Percentiles rank a stretch among this genome's conserved stretches.
Evolutionary conservation across 2,888 invertebrate species (phyloP).

Genomic region (Julus scandinavius): DNA sequence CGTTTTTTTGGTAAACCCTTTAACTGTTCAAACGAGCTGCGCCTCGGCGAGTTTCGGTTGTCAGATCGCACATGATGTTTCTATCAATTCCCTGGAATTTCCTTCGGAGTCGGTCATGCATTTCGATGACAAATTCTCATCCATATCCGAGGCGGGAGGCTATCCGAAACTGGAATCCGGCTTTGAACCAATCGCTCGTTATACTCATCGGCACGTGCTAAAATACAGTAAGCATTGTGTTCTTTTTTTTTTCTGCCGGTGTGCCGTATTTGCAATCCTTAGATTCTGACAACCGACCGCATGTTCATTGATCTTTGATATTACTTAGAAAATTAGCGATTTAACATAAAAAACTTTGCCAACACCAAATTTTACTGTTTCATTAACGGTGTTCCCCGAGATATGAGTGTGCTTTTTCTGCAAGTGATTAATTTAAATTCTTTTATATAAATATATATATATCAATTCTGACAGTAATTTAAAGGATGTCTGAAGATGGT

Average conservation of each 20-base stretch:
- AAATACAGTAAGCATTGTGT: no score
- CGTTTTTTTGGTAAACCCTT: not conserved
- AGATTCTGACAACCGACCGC: not conserved
- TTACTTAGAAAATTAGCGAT: not conserved
- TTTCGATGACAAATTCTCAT: no score
- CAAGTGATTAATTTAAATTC: slow-evolving; percentile 26
- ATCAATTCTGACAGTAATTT: slow-evolving; percentile 31
- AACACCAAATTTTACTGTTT: not conserved
- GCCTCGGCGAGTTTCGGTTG: not conserved
- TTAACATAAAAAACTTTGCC: not conserved
- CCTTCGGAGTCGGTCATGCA: no score
- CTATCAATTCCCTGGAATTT: no score
- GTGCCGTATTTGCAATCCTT: not conserved
- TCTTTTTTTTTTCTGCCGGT: no score
- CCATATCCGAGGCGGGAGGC: no score
- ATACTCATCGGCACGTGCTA: no score
- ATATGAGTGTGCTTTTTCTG: not conserved
- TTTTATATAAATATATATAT: no score
- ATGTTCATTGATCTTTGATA: not conserved
- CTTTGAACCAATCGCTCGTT: no score
- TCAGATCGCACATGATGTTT: no score
- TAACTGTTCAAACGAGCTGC: not conserved
- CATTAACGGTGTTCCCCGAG: not conserved
- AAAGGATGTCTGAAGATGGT: slow-evolving; percentile 7
- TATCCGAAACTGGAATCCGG: no score